Conservation (phyloP, 2,113 vertebrate species). For the Ovis aries region DNA sequence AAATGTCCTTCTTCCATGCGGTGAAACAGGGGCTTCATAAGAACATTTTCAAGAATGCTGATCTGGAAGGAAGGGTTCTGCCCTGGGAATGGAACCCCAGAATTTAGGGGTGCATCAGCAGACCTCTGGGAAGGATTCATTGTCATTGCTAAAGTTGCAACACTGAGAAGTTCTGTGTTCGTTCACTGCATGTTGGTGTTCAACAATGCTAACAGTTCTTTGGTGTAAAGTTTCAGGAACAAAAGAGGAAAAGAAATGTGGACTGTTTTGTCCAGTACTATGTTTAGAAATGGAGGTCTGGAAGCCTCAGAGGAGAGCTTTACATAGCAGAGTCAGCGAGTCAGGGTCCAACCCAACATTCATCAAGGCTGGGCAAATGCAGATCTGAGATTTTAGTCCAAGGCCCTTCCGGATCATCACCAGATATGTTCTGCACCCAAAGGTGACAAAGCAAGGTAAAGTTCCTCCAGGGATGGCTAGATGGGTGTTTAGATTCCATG, state of each 20-base stretch:
- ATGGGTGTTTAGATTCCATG: background rate
- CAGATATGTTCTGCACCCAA: constrained; percentile 16
- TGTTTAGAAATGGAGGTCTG: background rate
- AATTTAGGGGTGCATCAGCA: background rate
- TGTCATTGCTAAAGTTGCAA: background rate
- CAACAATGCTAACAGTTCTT: constrained; percentile 11
- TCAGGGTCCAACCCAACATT: background rate
- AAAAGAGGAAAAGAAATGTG: background rate
- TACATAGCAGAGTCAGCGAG: background rate
- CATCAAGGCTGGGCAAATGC: background rate
- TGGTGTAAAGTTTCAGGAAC: constrained; percentile 3
- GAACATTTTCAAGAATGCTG: background rate
- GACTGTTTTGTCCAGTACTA: background rate
- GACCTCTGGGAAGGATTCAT: background rate
- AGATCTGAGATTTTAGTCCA: background rate
- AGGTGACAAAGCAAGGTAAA: constrained; percentile 65
- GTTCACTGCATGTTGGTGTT: background rate
- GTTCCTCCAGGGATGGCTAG: constrained; percentile 11
- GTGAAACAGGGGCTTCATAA: background rate
- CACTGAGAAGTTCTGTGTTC: background rate
- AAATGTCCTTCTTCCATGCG: constrained; percentile 13
- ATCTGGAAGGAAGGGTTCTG: background rate
- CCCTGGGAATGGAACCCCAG: background rate
- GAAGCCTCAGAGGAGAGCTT: background rate
- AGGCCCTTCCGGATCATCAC: background rate